Conservation (phyloP, 2,888 invertebrate genomes). For the Anaspis maculata region DNA sequence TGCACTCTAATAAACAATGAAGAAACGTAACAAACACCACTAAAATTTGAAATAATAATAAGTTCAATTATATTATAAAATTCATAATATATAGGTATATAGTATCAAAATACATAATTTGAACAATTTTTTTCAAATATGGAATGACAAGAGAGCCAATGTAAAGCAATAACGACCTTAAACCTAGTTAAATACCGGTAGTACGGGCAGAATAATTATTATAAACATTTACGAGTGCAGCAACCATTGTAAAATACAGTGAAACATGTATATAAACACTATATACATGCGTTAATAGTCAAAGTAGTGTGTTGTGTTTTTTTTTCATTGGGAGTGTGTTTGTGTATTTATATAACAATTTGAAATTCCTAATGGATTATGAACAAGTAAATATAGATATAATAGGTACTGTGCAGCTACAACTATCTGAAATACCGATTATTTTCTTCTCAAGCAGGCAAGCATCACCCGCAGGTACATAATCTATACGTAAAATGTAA, state of each 20-base stretch:
- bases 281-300: conserved; percentile 26
- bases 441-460: no score
- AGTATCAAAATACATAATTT: conserved; percentile 19
- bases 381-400: conserved; percentile 33
- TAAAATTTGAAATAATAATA: conserved; percentile 27
- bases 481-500: no score
- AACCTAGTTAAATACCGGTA: conserved; percentile 21
- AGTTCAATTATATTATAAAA: conserved; percentile 28
- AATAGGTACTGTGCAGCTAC: conserved; percentile 30
- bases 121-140: conserved; percentile 19
- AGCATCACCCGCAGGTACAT: background rate
- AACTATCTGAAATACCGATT: conserved; percentile 23
- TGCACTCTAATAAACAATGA: conserved; percentile 27
- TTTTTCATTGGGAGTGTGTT: conserved; percentile 13
- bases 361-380: conserved; percentile 32
- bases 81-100: conserved; percentile 20
- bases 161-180: conserved; percentile 17
- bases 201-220: conserved; percentile 2
- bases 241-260: conserved; percentile 30
- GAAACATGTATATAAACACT: conserved; percentile 18
- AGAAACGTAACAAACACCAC: conserved; percentile 10
- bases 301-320: conserved; percentile 19
- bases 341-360: no score
- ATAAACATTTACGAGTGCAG: conserved; percentile 24
- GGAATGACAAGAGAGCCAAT: conserved; percentile 26